A percentile compares a stretch with the other conserved stretches of the same genome.
Evolutionary conservation across 2,113 vertebrate genomes (phyloP).

Genomic region (Grus americana): DNA sequence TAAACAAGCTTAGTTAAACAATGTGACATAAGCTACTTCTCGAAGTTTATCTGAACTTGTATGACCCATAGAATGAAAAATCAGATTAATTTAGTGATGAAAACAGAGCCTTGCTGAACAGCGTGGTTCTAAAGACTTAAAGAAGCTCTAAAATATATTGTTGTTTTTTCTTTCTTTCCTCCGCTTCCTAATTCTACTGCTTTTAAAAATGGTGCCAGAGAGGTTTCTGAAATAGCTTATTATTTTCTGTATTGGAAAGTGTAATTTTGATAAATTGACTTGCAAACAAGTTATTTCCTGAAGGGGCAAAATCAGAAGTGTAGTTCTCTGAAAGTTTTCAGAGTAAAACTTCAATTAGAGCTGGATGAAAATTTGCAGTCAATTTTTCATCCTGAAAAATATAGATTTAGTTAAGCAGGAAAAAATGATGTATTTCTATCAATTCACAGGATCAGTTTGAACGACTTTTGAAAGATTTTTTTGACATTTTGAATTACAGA

Average conservation of each 20-base stretch:
- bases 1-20: constrained; percentile 50
- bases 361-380: neutral
- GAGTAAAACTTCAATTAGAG: constrained; percentile 5
- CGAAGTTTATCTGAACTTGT: constrained; percentile 57
- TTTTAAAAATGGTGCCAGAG: constrained; percentile 42
- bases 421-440: constrained; percentile 33
- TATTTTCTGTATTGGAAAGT: constrained; percentile 39
- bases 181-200: neutral
- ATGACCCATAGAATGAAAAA: constrained; percentile 5
- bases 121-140: constrained; percentile 23
- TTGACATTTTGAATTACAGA: constrained; percentile 16
- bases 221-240: constrained; percentile 35
- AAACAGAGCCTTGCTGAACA: neutral
- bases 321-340: neutral
- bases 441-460: neutral
- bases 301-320: neutral
- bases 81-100: neutral
- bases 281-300: constrained; percentile 46
- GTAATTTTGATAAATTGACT: constrained; percentile 50
- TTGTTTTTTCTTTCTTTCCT: constrained; percentile 55
- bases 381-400: constrained; percentile 36
- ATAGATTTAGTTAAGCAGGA: neutral
- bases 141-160: constrained; percentile 48
- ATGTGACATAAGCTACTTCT: neutral
- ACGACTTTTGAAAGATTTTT: constrained; percentile 33